These are phyloP conservation scores for Tenthredo amoena DNA, from an alignment of 2,888 invertebrate species.

Conservation along the genomic window DNA sequence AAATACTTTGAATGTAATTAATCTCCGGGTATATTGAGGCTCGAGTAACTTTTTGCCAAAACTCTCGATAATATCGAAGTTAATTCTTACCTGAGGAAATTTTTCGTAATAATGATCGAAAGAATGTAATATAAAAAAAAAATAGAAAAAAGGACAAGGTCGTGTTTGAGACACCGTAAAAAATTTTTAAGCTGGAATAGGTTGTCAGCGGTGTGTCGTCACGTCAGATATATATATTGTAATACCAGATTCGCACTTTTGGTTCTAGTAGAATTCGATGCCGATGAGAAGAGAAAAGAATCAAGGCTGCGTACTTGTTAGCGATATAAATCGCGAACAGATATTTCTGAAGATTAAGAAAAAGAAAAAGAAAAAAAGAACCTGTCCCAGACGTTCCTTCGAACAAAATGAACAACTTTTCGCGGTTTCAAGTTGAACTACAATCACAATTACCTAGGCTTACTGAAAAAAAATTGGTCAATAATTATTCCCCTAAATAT, in stretches of 20 bases:
- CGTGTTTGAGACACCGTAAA: not conserved
- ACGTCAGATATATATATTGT: not conserved
- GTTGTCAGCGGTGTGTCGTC: no score
- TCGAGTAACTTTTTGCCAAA: constrained; percentile 21
- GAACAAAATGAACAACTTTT: not conserved
- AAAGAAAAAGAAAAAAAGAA: not conserved
- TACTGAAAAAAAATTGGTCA: not conserved
- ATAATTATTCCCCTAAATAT: not conserved
- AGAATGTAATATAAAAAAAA: not conserved
- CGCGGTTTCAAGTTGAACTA: not conserved
- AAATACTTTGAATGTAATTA: constrained; percentile 22
- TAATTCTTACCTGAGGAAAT: not conserved
- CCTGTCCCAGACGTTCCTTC: not conserved
- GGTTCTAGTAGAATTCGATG: not conserved
- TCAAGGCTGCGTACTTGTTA: not conserved
- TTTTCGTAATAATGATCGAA: not conserved
- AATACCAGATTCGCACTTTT: not conserved
- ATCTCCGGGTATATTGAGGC: not conserved
- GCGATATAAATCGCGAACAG: not conserved
- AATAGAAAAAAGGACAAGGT: not conserved
- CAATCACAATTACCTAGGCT: not conserved
- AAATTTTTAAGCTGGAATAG: not conserved
- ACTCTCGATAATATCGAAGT: constrained; percentile 30
- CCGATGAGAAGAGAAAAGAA: not conserved
- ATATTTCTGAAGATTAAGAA: not conserved